A percentile compares a stretch with the other conserved stretches of the same genome.
These are phyloP conservation scores for Macrobrachium nipponense DNA, from an alignment of 1,140 invertebrate genomes.

Conservation along the genomic window DNA sequence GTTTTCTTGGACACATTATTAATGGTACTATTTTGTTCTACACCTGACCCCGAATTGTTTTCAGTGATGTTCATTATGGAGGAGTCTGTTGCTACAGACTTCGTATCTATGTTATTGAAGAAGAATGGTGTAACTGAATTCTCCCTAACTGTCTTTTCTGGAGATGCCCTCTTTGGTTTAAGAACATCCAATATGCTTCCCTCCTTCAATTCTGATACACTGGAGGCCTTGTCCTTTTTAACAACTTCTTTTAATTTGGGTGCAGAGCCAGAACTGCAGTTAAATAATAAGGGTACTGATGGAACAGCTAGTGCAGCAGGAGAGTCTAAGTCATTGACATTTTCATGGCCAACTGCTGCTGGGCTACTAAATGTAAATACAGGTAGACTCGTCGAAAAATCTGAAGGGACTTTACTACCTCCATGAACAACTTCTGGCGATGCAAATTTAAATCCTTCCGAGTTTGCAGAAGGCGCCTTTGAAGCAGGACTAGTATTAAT, in stretches of 20 bases:
- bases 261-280: conserved; percentile 26
- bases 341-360: conserved; percentile 28
- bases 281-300: conserved; percentile 34
- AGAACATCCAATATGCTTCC: conserved; percentile 52
- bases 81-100: neutral
- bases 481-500: conserved; percentile 4
- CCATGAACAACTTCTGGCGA: conserved; percentile 53
- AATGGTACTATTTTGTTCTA: conserved; percentile 19
- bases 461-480: neutral
- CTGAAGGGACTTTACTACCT: conserved; percentile 26
- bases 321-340: neutral
- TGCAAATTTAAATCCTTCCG: conserved; percentile 53
- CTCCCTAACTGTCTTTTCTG: neutral
- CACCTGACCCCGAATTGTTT: too few relatives aligned
- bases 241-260: conserved; percentile 43
- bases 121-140: neutral
- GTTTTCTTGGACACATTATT: conserved; percentile 42
- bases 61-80: neutral
- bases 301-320: neutral
- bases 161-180: conserved; percentile 27
- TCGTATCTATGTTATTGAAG: conserved; percentile 32
- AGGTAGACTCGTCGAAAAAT: conserved; percentile 7
- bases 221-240: conserved; percentile 17
- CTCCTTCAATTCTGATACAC: conserved; percentile 32
- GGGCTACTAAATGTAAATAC: conserved; percentile 55